phyloP scores from a whole-genome alignment of 2,113 vertebrate species.

The Mastomys natalensis region DNA sequence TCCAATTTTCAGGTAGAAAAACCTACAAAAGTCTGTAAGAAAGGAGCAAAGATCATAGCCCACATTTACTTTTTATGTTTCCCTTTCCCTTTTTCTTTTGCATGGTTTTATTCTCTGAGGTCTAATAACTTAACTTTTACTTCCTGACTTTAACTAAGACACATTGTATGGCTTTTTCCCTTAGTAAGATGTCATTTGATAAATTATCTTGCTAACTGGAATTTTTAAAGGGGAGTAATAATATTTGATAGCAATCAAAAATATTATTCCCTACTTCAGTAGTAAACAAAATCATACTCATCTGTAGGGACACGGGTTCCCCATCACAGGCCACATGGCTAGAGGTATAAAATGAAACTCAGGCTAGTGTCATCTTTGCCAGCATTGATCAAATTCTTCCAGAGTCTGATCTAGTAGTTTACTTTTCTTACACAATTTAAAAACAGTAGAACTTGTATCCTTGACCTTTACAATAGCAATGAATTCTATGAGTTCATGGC shows the following conservation, averaged over 20 bases:
- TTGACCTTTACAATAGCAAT: background rate
- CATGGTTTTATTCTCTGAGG: background rate
- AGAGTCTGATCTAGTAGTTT: background rate
- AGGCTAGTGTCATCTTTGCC: background rate
- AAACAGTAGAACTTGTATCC: background rate
- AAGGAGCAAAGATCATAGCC: background rate
- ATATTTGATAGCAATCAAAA: background rate
- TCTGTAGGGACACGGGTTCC: background rate
- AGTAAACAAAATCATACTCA: background rate
- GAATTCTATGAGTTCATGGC: background rate
- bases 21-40: background rate
- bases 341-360: background rate
- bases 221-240: background rate
- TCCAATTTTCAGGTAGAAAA: background rate
- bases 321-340: no score
- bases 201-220: background rate
- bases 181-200: background rate
- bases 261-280: background rate
- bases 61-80: background rate
- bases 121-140: background rate
- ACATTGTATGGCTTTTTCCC: background rate
- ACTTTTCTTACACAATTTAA: background rate
- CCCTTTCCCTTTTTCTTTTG: background rate
- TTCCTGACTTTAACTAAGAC: background rate
- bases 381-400: background rate